Base-by-base conservation (phyloP, 1,140 invertebrate species). In the Aphidius ervi region DNA sequence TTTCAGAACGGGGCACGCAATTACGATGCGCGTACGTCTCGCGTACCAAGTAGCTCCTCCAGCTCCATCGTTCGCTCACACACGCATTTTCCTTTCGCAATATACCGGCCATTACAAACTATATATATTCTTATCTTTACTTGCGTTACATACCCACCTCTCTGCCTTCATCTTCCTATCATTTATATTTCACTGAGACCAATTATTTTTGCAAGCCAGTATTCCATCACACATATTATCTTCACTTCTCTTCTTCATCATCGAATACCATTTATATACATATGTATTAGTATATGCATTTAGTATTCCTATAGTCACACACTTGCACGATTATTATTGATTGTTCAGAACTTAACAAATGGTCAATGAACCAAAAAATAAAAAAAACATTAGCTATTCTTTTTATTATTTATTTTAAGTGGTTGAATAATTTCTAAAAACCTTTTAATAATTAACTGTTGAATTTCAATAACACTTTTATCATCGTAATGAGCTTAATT, bases 1-100 rank as follows among this genome's bases (percentile, higher is more conserved):
- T 78, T 78, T 78, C 75, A 77, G 71, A 71, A 78, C 74, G 70
- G 23, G 74, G 72, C 74, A 76, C 73, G 76, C 75, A 77, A 78
- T 78, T 77, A 78, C 74, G 46, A 70, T 73, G 70, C 73, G 75
- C 74, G 72, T 76, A 77, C 74, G 74, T 75, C 76, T 77, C 74
- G 76, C 76, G 75, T 78, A 78, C 75, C 76, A 78, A 77, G 76
- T 78, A 78, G 76, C 75, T 65, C 63, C 50, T 62, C 66, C 62
- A 64, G 58, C 68, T 62, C 49, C 61, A 53, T 63, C 59, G 41
- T 23, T 41, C 41, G 45, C 31, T 41, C 23, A 41, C 52, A 54
- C 56, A 55, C 10, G 42, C 10, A 23, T 48, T 31, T 5, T 9
- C 41, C 8, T 41, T 7, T 31, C 20, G 10, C 31, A 31, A 31